phyloP scores from a whole-genome alignment of 2,888 invertebrate species.

The Thereva nobilitata region DNA sequence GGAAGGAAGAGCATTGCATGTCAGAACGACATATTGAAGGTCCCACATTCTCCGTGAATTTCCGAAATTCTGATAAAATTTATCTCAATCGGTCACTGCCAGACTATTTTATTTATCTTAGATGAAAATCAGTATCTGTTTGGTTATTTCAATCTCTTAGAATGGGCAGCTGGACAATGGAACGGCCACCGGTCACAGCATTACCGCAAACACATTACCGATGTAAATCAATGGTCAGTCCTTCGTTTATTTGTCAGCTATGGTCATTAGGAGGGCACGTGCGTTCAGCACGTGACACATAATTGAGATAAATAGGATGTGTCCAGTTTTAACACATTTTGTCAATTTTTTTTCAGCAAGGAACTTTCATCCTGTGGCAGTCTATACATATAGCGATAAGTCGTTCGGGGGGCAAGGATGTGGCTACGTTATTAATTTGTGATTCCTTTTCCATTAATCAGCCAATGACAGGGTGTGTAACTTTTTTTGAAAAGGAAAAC shows the following conservation, averaged over 20 bases:
- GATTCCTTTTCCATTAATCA: slow-evolving; percentile 40
- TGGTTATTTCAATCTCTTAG: slow-evolving; percentile 18
- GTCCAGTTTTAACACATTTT: slow-evolving; percentile 46
- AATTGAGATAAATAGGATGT: slow-evolving; percentile 49
- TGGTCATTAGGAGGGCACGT: slow-evolving; percentile 42
- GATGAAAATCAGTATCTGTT: slow-evolving; percentile 14
- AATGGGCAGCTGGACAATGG: slow-evolving; percentile 23
- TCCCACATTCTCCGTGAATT: no score
- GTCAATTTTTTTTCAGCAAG: slow-evolving; percentile 40
- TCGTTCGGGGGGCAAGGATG: slow-evolving; percentile 18
- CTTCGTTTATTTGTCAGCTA: slow-evolving; percentile 39
- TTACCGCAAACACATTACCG: slow-evolving; percentile 39
- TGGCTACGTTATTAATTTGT: slow-evolving; percentile 41
- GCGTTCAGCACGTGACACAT: slow-evolving; percentile 45
- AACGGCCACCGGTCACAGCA: slow-evolving; percentile 10
- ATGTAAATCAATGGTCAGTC: slow-evolving; percentile 42
- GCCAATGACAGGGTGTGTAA: slow-evolving; percentile 18
- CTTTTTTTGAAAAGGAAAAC: slow-evolving; percentile 2
- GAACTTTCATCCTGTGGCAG: not conserved
- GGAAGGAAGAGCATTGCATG: no score
- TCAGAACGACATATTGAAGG: no score
- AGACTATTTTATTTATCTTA: slow-evolving; percentile 13
- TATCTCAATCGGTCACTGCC: slow-evolving; percentile 34
- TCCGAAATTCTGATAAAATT: not conserved
- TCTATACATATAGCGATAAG: slow-evolving; percentile 14